These are phyloP conservation scores for Chiloscyllium punctatum DNA, from an alignment of 2,797 vertebrate species.

Conservation along the genomic window DNA sequence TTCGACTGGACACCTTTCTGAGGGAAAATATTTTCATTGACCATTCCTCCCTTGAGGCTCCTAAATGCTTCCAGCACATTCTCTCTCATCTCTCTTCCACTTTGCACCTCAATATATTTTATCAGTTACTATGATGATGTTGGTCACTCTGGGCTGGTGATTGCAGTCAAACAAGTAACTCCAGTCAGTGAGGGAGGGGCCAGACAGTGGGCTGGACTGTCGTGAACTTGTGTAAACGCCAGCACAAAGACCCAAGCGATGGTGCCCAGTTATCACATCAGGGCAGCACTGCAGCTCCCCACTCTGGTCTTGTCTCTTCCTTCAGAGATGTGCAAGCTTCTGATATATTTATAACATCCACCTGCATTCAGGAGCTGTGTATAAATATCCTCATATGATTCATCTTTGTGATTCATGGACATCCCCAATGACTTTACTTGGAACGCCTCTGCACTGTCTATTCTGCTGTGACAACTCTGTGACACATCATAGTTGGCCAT, in stretches of 20 bases:
- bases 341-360: background rate
- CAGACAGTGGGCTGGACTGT: background rate
- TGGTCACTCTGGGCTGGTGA: background rate
- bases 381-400: background rate
- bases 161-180: background rate
- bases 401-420: background rate
- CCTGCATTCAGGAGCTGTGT: background rate
- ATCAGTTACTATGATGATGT: background rate
- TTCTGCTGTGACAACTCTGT: background rate
- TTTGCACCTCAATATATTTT: background rate
- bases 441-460: background rate
- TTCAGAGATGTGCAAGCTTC: background rate
- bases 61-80: background rate
- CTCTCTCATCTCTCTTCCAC: background rate
- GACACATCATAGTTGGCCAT: background rate
- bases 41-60: background rate
- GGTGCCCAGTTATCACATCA: background rate
- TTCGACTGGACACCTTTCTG: background rate
- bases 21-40: background rate
- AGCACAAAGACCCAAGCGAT: background rate
- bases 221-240: background rate
- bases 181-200: too few relatives aligned
- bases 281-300: background rate
- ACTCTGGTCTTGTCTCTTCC: background rate
- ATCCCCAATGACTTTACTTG: background rate